Evolutionary conservation across 2,113 vertebrate species (phyloP).

Genomic region (Ctenomys sociabilis): DNA sequence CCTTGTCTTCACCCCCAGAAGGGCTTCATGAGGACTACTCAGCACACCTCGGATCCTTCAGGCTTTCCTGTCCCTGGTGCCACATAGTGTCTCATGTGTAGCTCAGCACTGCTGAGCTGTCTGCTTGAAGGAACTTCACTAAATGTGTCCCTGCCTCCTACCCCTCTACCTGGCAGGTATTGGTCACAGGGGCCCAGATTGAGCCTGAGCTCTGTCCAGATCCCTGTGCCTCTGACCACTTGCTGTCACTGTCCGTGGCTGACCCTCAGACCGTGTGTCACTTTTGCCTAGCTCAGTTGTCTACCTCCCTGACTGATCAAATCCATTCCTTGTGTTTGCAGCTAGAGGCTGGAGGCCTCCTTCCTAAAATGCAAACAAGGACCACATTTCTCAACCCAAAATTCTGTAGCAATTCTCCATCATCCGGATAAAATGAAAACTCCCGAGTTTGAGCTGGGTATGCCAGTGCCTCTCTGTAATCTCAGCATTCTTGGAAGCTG

Average conservation of each 20-base stretch:
- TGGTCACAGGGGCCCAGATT: background rate
- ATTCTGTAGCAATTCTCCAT: background rate
- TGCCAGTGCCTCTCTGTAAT: background rate
- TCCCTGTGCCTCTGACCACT: too few relatives aligned
- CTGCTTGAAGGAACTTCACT: too few relatives aligned
- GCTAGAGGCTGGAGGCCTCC: background rate
- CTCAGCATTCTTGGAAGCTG: background rate
- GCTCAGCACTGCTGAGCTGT: background rate
- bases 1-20: background rate
- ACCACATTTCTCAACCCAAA: background rate
- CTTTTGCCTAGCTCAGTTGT: background rate
- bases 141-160: background rate
- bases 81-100: background rate
- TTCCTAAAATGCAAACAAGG: conserved; percentile 1
- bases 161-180: background rate
- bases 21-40: background rate
- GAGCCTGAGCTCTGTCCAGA: background rate
- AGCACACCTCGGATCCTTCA: background rate
- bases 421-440: background rate
- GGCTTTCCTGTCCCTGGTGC: background rate
- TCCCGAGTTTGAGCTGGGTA: background rate
- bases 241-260: background rate
- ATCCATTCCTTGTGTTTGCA: background rate
- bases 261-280: too few relatives aligned
- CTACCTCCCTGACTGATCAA: background rate